Evolutionary conservation across 2,113 vertebrate species (phyloP).

Genomic region (Ptilorrhoa leucosticta): DNA sequence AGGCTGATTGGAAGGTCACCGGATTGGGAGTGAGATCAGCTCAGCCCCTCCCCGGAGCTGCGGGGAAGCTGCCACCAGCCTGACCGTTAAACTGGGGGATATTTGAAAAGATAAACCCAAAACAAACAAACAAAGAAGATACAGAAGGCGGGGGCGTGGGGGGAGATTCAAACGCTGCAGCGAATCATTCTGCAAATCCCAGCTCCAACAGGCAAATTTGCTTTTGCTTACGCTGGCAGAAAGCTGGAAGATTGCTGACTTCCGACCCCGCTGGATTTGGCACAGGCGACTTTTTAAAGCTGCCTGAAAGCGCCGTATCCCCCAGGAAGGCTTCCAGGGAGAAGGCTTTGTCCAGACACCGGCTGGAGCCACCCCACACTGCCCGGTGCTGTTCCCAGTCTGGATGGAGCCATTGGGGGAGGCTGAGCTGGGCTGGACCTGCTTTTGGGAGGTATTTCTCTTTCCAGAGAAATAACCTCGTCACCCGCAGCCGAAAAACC

Average conservation of each 20-base stretch:
- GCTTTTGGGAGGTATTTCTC: neutral
- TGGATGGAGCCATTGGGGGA: neutral
- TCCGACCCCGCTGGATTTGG: neutral
- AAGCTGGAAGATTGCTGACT: slow-evolving; percentile 40
- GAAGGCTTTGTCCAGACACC: neutral
- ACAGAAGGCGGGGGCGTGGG: neutral
- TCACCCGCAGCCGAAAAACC: neutral
- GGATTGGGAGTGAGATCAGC: neutral
- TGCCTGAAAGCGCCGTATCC: neutral
- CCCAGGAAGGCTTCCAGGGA: neutral
- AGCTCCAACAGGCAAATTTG: neutral
- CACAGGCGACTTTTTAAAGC: neutral
- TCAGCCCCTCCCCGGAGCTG: neutral
- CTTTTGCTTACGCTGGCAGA: slow-evolving; percentile 32
- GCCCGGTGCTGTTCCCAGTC: neutral
- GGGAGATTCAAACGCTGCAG: neutral
- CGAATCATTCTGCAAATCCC: neutral
- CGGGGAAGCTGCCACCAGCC: neutral
- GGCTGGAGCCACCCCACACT: neutral
- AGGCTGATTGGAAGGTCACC: neutral
- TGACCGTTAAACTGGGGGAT: neutral
- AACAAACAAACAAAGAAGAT: neutral
- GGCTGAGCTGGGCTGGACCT: neutral
- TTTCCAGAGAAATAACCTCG: neutral
- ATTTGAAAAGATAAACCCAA: slow-evolving; percentile 19